Evolutionary conservation across 92 coral and sea anemone genomes (phyloP), one percentile per base, ranked within the genome.

Genomic region (Pocillopora grandis): DNA sequence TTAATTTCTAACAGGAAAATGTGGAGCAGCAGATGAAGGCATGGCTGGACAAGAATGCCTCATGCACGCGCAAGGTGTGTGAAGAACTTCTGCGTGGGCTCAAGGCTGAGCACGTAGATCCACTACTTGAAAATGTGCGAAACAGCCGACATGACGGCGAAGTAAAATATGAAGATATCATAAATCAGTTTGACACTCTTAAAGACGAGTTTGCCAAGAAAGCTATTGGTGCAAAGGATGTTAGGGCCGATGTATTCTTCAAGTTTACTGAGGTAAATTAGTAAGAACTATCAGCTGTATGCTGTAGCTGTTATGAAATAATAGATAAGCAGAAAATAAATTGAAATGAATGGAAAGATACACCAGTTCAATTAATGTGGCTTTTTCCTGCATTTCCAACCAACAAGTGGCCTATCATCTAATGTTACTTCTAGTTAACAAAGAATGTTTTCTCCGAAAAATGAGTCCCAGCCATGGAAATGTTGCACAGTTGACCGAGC

Each of bases 191-290:
- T n/a, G 15, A 37, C 76, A 9, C 10, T 18, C 17, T 72, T 48
- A n/a, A 3, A 9, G 8, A 35, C 19, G 18, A 17, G 14, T 72
- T 42, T 21, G 1, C 13, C 5, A 16, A 3, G 33, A 42, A 42
- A 15, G 76, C 60, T 42, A 31, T 37, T 37, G 76, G 76, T 8
- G 76, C 76, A 2, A 42, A 72, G 10, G 59, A 72, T 72, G 58
- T 72, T 48, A 42, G 13, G n/a, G 76, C 76, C 58, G 27, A 42
- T 42, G 76, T 72, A 16, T 36, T 72, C 61, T 48, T 15, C 76
- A 55, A 72, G 1, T 42, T 42, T 37, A 18, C 42, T 20, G 19
- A 42, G 76, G 76, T 72, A 35, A 59, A 2, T 11, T 1, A 59
- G 62, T 1, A 11, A 59, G n/a, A n/a, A n/a, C n/a, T n/a, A n/a